Evolutionary conservation across 1,140 invertebrate species (phyloP).

Genomic region (Drosophila truncata): DNA sequence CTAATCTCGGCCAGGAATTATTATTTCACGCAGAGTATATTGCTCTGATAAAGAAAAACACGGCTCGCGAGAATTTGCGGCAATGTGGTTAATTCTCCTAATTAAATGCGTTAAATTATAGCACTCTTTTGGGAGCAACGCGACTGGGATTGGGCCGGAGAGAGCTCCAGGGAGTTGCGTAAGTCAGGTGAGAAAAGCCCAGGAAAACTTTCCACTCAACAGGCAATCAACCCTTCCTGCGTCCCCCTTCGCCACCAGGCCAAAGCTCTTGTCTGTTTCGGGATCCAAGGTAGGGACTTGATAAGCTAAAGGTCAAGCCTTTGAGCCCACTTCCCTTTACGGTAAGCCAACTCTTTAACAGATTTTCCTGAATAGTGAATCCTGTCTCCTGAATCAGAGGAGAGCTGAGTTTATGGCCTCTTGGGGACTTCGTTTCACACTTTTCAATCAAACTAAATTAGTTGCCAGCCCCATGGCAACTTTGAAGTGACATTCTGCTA

Average conservation of each 20-base stretch:
- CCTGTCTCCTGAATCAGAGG: too few species aligned
- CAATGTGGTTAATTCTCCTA: constrained; percentile 27
- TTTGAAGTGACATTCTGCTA: constrained; percentile 26
- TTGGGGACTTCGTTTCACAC: background rate
- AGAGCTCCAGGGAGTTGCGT: background rate
- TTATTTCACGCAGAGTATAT: constrained; percentile 31
- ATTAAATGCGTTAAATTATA: constrained; percentile 33
- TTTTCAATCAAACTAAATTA: constrained; percentile 44
- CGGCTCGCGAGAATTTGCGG: constrained; percentile 1
- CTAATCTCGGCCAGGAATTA: constrained; percentile 43
- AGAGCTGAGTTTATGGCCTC: background rate
- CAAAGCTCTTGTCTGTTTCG: background rate
- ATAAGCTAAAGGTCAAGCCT: constrained; percentile 6
- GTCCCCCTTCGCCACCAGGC: background rate
- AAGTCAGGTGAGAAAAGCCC: background rate
- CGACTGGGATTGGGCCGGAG: background rate
- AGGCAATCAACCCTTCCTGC: background rate
- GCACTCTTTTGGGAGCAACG: constrained; percentile 20
- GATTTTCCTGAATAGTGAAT: background rate
- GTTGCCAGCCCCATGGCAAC: constrained; percentile 18
- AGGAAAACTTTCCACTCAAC: constrained; percentile 10
- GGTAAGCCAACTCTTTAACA: background rate
- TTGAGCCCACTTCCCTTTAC: constrained; percentile 6
- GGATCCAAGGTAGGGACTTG: background rate
- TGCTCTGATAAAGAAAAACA: constrained; percentile 40